phyloP scores from a whole-genome alignment of 2,113 vertebrate species.

The Nicator chloris region DNA sequence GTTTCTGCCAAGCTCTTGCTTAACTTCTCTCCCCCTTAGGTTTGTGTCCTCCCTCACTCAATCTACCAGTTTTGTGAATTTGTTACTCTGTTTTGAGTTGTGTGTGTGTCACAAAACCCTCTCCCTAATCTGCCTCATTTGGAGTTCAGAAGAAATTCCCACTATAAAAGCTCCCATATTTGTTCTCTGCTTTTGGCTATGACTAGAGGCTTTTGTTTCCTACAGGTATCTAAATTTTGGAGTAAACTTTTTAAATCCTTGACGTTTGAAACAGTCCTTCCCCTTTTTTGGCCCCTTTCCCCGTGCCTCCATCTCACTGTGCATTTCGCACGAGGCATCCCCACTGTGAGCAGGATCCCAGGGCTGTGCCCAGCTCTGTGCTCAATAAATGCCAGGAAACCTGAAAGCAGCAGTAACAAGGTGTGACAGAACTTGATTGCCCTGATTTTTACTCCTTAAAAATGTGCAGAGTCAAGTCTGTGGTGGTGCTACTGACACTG shows the following conservation, averaged over 20 bases:
- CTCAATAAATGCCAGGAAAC: not conserved
- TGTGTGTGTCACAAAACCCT: not conserved
- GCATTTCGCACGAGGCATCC: not conserved
- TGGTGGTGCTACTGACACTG: constrained; percentile 20
- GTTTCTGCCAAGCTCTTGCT: not conserved
- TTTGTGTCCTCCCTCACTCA: not conserved
- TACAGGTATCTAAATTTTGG: not conserved
- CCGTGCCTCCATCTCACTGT: not conserved
- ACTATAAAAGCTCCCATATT: not conserved
- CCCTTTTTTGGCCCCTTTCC: not conserved
- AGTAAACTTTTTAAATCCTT: not conserved
- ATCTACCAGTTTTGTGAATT: not conserved
- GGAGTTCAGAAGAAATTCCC: not conserved
- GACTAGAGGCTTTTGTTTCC: not conserved
- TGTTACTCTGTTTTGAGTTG: not conserved
- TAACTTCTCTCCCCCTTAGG: not conserved
- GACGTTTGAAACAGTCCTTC: not conserved
- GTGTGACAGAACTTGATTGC: constrained; percentile 58
- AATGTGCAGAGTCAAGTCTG: constrained; percentile 54
- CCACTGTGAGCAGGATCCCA: not conserved
- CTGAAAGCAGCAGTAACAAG: constrained; percentile 43
- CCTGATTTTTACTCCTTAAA: constrained; percentile 49
- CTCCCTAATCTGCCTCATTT: not conserved
- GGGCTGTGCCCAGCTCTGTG: not conserved
- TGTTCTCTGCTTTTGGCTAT: not conserved